Conservation (phyloP, 1,140 invertebrate genomes). For the Caenorhabditis elegans region WBcel235 BX284603.4:509001-509500, state of each 20-base stretch:
- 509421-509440: constrained; percentile 65
- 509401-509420: constrained; percentile 65
- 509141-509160: constrained; percentile 41
- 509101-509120: constrained; percentile 66
- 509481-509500: constrained; percentile 64
- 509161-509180: constrained; percentile 57
- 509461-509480: constrained; percentile 66
- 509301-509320: constrained; percentile 62
- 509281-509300: constrained; percentile 59
- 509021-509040: constrained; percentile 60
- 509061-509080: constrained; percentile 61
- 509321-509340: constrained; percentile 63
- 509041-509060: constrained; percentile 66
- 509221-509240: constrained; percentile 60
- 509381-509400: constrained; percentile 65
- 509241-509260: constrained; percentile 64
- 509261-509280: constrained; percentile 64
- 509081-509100: constrained; percentile 60
- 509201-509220: constrained; percentile 56
- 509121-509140: constrained; percentile 36
- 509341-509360: constrained; percentile 58
- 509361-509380: constrained; percentile 65
- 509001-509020: constrained; percentile 65
- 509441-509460: constrained; percentile 66
- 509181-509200: constrained; percentile 57